Percentiles rank a stretch among this genome's conserved stretches.
Conservation (phyloP, 2,888 invertebrate genomes). For the Panzeria rudis region DNA sequence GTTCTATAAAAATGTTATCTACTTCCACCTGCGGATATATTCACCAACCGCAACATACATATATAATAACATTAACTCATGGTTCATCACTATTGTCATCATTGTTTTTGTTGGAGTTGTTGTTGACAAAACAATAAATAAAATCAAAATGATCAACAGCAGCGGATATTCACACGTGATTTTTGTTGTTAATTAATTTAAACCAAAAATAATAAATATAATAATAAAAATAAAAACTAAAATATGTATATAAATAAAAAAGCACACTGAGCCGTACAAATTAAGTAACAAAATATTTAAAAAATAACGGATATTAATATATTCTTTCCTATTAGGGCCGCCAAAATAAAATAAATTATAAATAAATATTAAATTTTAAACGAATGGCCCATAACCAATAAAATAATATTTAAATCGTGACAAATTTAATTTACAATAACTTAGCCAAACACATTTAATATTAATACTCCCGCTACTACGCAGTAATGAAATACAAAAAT, state of each 20-base stretch:
- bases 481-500: too few species aligned
- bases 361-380: slow-evolving; percentile 25
- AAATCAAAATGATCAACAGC: slow-evolving; percentile 71
- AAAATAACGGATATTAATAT: slow-evolving; percentile 69
- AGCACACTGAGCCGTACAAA: not conserved
- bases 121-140: slow-evolving; percentile 12
- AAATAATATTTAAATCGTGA: slow-evolving; percentile 42
- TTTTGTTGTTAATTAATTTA: slow-evolving; percentile 78
- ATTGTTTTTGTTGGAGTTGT: not conserved
- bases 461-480: not conserved
- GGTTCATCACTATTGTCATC: slow-evolving; percentile 29
- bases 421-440: slow-evolving; percentile 44
- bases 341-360: slow-evolving; percentile 23
- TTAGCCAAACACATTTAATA: slow-evolving; percentile 4
- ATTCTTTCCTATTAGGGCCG: slow-evolving; percentile 40
- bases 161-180: slow-evolving; percentile 81
- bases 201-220: slow-evolving; percentile 8
- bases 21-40: slow-evolving; percentile 69
- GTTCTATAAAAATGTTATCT: slow-evolving; percentile 44
- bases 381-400: not conserved
- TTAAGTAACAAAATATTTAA: slow-evolving; percentile 9
- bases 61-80: slow-evolving; percentile 20
- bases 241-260: not conserved
- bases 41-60: not conserved
- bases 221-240: too few species aligned